Base-by-base conservation (phyloP, 2,797 vertebrate genomes). In the Sebastiscus albofasciatus region DNA sequence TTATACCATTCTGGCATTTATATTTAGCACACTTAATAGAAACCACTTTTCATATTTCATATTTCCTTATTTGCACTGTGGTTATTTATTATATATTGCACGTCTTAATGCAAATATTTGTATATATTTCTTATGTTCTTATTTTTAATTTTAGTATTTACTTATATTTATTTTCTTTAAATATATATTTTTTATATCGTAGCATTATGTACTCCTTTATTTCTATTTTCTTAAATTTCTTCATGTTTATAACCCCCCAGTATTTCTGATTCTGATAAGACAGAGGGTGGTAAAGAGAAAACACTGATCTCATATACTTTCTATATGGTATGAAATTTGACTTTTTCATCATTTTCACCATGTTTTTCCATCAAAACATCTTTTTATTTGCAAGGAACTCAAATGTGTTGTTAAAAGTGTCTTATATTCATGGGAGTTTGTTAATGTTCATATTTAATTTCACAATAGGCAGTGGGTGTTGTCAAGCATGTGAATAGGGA, bases 341-440 rank as follows among this genome's bases (percentile, higher is more conserved):
- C 4, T 62, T 76, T 74, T n/a, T 54, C 13, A 34, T 64, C 6
- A 39, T 68, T 69, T 73, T 74, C 66, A 56, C 60, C 26, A 26
- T 52, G 39, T 59, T 61, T 72, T 54, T 39, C 27, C 13, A 31
- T 42, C 24, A 31, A 42, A 62, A 14, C 0, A 3, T 5, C 1
- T 33, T 39, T 13, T 55, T 6, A 36, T 39, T 60, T 61, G 22
- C 14, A 77, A 46, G 14, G 1, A 58, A 78, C 13, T 72, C 1
- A 34, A 67, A 67, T 66, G 18, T 5, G 39, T 18, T 26, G 29
- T 42, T 42, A 34, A 33, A 67, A 24, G 18, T 12, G 27, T 64
- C 8, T 55, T 0, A 22, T 39, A 33, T 65, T 39, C 24, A 58
- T 33, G 55, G 2, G 8, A 26, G 34, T 10, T 71, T 71, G 29